These are phyloP conservation scores for Epirrhoe tristata DNA, from an alignment of 2,888 invertebrate species.

Conservation along the genomic window DNA sequence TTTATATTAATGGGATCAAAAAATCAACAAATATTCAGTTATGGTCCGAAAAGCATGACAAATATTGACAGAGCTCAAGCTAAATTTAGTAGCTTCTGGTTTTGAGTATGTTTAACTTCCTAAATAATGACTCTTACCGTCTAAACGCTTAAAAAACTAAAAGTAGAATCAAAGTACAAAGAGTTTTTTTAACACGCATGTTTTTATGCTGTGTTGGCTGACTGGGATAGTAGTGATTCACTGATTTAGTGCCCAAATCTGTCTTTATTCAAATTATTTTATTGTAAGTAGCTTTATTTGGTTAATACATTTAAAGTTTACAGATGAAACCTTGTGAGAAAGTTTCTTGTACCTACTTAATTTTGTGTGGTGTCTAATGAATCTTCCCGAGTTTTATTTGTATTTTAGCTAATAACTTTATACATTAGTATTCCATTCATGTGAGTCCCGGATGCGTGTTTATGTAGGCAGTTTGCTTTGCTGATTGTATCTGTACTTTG, in stretches of 20 bases:
- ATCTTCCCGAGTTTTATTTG: slow-evolving; percentile 19
- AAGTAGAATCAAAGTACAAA: not conserved
- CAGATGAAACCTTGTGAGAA: not conserved
- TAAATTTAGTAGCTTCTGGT: slow-evolving; percentile 33
- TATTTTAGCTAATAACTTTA: slow-evolving; percentile 28
- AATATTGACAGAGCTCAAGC: slow-evolving; percentile 39
- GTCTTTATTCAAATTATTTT: not conserved
- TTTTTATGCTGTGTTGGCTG: not conserved
- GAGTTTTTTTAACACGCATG: not conserved
- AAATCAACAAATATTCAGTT: slow-evolving; percentile 32
- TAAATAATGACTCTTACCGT: too few relatives aligned
- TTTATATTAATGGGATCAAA: too few relatives aligned
- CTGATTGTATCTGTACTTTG: slow-evolving; percentile 29
- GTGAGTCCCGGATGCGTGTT: slow-evolving; percentile 28
- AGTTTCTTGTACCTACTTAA: not conserved
- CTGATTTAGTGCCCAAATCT: too few relatives aligned
- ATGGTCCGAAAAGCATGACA: slow-evolving; percentile 32
- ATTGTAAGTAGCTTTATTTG: not conserved
- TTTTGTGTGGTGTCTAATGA: slow-evolving; percentile 3
- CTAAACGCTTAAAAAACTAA: slow-evolving; percentile 17
- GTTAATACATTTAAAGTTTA: not conserved
- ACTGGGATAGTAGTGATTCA: too few relatives aligned
- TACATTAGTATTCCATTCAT: slow-evolving; percentile 35
- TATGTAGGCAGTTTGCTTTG: slow-evolving; percentile 32
- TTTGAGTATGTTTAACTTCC: slow-evolving; percentile 29